A percentile compares a stretch with the other conserved stretches of the same genome.
Conservation (phyloP, 2,113 vertebrate species). For the Corythornis vintsioides region DNA sequence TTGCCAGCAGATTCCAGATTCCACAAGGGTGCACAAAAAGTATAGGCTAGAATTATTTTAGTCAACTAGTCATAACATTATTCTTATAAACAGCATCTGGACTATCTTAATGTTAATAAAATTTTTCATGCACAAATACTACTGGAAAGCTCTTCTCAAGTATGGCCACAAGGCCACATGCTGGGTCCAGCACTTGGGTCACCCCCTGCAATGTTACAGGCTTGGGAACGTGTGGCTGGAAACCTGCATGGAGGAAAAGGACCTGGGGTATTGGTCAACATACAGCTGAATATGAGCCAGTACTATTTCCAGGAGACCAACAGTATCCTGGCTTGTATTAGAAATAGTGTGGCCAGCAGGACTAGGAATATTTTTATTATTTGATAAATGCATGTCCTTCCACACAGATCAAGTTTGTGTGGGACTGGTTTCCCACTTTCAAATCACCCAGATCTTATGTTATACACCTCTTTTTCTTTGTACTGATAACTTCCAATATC, state of each 20-base stretch:
- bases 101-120: not conserved
- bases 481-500: not conserved
- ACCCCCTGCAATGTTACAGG: too few relatives aligned
- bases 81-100: not conserved
- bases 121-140: not conserved
- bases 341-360: too few relatives aligned
- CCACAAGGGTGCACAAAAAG: not conserved
- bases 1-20: not conserved
- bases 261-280: too few relatives aligned
- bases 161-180: not conserved
- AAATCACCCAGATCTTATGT: not conserved
- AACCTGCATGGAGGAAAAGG: too few relatives aligned
- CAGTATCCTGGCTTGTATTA: too few relatives aligned
- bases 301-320: too few relatives aligned
- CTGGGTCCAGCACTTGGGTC: too few relatives aligned
- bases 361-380: not conserved
- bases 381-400: not conserved
- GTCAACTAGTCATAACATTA: not conserved
- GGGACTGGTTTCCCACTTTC: not conserved
- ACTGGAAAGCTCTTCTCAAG: not conserved
- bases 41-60: not conserved
- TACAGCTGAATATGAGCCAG: too few relatives aligned
- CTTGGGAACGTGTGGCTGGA: too few relatives aligned
- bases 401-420: not conserved
- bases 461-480: not conserved